Conservation (phyloP, 2,888 invertebrate species). For the Podabrus alpinus region DNA sequence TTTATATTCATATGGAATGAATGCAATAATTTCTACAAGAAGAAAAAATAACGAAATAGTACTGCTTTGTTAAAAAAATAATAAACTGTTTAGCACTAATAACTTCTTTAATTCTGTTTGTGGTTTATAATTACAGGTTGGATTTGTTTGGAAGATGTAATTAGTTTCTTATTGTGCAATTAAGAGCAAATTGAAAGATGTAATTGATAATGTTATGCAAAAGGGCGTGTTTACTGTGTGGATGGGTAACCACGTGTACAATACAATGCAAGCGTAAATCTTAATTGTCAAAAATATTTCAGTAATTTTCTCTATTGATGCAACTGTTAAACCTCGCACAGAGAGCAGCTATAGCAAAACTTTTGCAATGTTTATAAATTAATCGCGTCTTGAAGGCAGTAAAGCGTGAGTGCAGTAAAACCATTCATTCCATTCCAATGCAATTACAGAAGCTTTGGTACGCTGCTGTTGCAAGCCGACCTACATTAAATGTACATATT, state of each 20-base stretch:
- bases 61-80: not conserved
- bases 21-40: not conserved
- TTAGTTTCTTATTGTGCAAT: not conserved
- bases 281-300: not conserved
- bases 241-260: not conserved
- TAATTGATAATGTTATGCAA: not conserved
- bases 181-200: not conserved
- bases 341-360: not conserved
- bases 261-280: not conserved
- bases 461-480: not conserved
- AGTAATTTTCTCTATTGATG: not conserved
- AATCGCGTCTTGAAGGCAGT: not conserved
- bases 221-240: not conserved
- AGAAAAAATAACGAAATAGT: not conserved
- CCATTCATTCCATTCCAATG: not conserved
- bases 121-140: not conserved
- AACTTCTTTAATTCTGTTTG: not conserved
- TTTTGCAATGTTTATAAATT: not conserved
- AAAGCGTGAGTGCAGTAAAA: not conserved
- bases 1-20: too few species aligned
- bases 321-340: not conserved
- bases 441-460: not conserved
- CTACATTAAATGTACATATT: not conserved
- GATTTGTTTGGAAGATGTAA: not conserved
- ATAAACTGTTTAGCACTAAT: not conserved